A percentile compares a stretch with the other conserved stretches of the same genome.
These are phyloP conservation scores for Macrosoma leucophasiata DNA, from an alignment of 2,888 invertebrate genomes.

Conservation along the genomic window DNA sequence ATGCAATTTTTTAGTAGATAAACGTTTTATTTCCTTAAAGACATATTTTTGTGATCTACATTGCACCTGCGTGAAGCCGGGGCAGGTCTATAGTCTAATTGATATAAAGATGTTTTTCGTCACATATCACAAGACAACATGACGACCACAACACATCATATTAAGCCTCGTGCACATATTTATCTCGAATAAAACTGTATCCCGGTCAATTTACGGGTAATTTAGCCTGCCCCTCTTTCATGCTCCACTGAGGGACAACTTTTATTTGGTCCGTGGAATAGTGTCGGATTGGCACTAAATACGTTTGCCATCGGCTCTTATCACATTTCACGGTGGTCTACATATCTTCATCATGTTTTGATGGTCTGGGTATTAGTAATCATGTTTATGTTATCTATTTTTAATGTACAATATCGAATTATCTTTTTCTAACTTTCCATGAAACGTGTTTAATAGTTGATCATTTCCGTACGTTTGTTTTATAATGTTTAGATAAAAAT, in stretches of 20 bases:
- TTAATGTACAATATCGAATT: too few relatives aligned
- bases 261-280: slow-evolving; percentile 64
- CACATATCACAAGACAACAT: too few relatives aligned
- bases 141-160: slow-evolving; percentile 52
- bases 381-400: too few relatives aligned
- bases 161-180: slow-evolving; percentile 52
- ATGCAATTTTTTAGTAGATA: too few relatives aligned
- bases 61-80: too few relatives aligned
- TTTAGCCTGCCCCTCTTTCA: slow-evolving; percentile 72
- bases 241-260: slow-evolving; percentile 55
- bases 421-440: slow-evolving; percentile 13
- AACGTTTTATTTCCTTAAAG: too few relatives aligned
- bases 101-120: too few relatives aligned
- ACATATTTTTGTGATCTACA: too few relatives aligned
- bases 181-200: slow-evolving; percentile 59
- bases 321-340: too few relatives aligned
- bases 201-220: slow-evolving; percentile 74
- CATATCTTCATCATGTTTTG: too few relatives aligned
- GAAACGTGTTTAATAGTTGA: slow-evolving; percentile 17
- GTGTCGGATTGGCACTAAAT: slow-evolving; percentile 52
- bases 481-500: slow-evolving; percentile 17
- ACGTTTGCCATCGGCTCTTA: slow-evolving; percentile 52
- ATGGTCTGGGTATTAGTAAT: too few relatives aligned
- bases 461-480: slow-evolving; percentile 17
- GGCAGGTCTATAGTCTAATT: too few relatives aligned